A percentile compares a stretch with the other conserved stretches of the same genome.
Evolutionary conservation across 2,888 invertebrate genomes (phyloP).

Genomic region (Mongoloraphidia duomilia): DNA sequence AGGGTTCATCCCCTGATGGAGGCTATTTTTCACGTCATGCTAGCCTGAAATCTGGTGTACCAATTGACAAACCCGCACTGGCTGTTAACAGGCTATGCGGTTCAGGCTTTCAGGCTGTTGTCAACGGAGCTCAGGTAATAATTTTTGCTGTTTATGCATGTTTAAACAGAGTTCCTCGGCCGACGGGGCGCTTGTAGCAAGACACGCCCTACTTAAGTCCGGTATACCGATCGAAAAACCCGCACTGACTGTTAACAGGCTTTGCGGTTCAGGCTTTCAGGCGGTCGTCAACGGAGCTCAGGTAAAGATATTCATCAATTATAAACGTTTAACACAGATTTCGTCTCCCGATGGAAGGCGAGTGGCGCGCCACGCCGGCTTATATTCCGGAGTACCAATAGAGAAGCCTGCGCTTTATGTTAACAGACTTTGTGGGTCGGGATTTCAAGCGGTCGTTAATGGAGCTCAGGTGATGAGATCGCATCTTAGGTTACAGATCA

Average conservation of each 20-base stretch:
- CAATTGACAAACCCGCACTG: constrained; percentile 69
- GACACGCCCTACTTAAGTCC: constrained; percentile 70
- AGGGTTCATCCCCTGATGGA: constrained; percentile 70
- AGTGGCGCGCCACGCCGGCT: constrained; percentile 71
- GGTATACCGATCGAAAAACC: constrained; percentile 78
- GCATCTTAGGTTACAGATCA: no score
- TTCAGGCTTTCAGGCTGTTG: constrained; percentile 90
- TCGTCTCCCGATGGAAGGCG: constrained; percentile 73
- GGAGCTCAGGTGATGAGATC: constrained; percentile 57
- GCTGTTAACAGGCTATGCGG: constrained; percentile 91
- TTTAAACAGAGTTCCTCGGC: constrained; percentile 46
- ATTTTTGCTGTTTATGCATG: no score
- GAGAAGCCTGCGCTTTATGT: constrained; percentile 75
- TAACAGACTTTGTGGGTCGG: constrained; percentile 93
- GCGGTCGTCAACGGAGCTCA: constrained; percentile 81
- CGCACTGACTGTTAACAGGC: constrained; percentile 75
- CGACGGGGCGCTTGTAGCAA: constrained; percentile 74
- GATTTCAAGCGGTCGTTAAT: constrained; percentile 88
- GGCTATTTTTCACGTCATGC: constrained; percentile 78
- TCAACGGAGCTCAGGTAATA: constrained; percentile 75
- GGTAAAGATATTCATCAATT: constrained; percentile 37
- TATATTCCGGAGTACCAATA: constrained; percentile 72
- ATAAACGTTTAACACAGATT: constrained; percentile 29
- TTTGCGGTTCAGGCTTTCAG: constrained; percentile 97
- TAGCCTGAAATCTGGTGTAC: constrained; percentile 71